A percentile compares a stretch with the other conserved stretches of the same genome.
These are phyloP conservation scores for Phycodurus eques DNA, from an alignment of 2,113 vertebrate genomes.

Conservation along the genomic window DNA sequence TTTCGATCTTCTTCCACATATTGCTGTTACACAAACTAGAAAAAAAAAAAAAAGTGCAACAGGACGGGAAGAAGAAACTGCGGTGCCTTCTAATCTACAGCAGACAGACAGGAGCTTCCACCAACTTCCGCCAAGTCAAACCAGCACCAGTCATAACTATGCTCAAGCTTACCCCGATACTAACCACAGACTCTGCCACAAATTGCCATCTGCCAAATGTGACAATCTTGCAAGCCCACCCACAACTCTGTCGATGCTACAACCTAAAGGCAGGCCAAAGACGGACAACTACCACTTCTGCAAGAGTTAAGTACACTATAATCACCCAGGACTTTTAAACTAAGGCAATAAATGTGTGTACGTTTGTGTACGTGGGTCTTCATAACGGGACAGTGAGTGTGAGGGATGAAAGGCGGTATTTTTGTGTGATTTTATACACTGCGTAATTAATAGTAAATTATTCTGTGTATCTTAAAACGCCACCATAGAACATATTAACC, in stretches of 20 bases:
- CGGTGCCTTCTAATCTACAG: slow-evolving; percentile 32
- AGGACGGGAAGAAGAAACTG: slow-evolving; percentile 33
- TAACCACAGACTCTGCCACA: slow-evolving; percentile 65
- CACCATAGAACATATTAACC: not conserved
- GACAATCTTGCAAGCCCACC: slow-evolving; percentile 66
- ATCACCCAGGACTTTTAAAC: slow-evolving; percentile 45
- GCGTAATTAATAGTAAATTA: not conserved
- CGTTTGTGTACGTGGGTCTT: slow-evolving; percentile 13
- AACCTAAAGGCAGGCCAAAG: slow-evolving; percentile 58
- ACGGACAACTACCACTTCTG: slow-evolving; percentile 63
- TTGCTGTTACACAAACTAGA: slow-evolving; percentile 17
- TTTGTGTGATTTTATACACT: not conserved
- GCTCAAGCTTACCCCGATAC: slow-evolving; percentile 60
- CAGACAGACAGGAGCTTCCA: slow-evolving; percentile 30
- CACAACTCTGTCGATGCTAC: slow-evolving; percentile 55
- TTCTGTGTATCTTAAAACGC: not conserved
- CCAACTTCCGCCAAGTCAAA: slow-evolving; percentile 48
- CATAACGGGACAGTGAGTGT: slow-evolving; percentile 26
- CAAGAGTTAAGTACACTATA: slow-evolving; percentile 54
- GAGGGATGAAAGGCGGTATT: not conserved
- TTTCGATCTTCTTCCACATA: slow-evolving; percentile 24
- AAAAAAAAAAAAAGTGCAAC: slow-evolving; percentile 16
- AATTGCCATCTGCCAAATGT: slow-evolving; percentile 66
- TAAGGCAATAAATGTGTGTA: slow-evolving; percentile 40
- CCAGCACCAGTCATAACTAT: slow-evolving; percentile 53